Conservation (phyloP, 2,113 vertebrate species). For the Lepus timidus region DNA sequence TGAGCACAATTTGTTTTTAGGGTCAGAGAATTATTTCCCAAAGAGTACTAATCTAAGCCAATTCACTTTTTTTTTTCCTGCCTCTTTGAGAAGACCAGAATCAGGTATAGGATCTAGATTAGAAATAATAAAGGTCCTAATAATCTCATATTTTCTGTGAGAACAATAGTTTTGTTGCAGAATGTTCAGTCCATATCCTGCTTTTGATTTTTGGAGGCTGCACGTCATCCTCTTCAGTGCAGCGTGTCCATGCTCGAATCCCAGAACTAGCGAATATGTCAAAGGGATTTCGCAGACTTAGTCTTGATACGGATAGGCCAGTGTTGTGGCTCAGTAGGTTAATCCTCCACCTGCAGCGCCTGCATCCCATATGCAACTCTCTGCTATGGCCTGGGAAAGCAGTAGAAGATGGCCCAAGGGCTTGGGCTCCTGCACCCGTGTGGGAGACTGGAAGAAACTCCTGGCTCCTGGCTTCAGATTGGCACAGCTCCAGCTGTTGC, state of each 20-base stretch:
- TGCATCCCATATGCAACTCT: too few species aligned
- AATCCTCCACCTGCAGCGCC: too few species aligned
- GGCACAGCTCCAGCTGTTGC: too few species aligned
- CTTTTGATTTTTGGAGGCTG: not conserved
- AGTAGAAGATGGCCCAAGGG: too few species aligned
- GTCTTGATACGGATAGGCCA: not conserved
- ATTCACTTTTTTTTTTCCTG: not conserved
- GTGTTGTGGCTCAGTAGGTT: too few species aligned
- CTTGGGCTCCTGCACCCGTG: too few species aligned
- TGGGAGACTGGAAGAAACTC: too few species aligned
- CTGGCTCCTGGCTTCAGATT: too few species aligned
- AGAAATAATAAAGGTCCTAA: not conserved
- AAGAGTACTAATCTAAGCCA: not conserved
- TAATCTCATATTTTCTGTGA: not conserved
- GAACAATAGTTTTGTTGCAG: not conserved
- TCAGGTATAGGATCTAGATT: not conserved
- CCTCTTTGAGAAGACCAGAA: not conserved
- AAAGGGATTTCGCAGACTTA: not conserved
- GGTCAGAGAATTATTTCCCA: not conserved
- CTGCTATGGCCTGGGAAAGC: too few species aligned
- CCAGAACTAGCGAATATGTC: not conserved
- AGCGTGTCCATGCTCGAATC: not conserved
- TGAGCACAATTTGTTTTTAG: not conserved
- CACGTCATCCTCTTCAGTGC: not conserved
- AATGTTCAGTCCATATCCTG: not conserved